Percentiles rank a stretch among this genome's conserved stretches.
Conservation (phyloP, 2,797 vertebrate genomes). For the Gymnothorax javanicus region DNA sequence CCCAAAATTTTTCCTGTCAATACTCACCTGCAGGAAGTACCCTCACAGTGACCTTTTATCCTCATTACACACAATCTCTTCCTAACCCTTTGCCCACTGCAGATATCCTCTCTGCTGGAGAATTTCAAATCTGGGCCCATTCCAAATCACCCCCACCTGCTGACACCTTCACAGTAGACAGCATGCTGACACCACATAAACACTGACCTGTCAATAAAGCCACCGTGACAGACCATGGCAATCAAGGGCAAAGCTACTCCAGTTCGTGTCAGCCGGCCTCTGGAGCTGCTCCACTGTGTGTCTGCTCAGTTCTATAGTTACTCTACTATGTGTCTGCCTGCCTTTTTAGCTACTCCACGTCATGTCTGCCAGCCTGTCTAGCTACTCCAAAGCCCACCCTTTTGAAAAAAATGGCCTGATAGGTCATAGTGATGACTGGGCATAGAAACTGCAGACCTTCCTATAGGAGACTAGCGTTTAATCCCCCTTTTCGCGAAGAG, state of each 20-base stretch:
- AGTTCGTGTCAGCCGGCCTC: not conserved
- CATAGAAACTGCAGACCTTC: no score
- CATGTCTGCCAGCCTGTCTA: no score
- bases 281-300: no score
- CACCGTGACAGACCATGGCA: slow-evolving; percentile 43
- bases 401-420: no score
- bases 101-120: slow-evolving; percentile 53
- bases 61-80: slow-evolving; percentile 22
- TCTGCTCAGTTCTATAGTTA: no score
- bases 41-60: slow-evolving; percentile 75
- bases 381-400: no score
- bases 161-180: slow-evolving; percentile 65
- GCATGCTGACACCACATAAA: slow-evolving; percentile 86
- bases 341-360: no score
- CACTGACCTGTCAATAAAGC: slow-evolving; percentile 88
- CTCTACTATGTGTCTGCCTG: not conserved
- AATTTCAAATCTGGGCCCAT: slow-evolving; percentile 80
- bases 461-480: no score
- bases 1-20: not conserved
- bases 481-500: no score
- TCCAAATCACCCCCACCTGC: slow-evolving; percentile 63
- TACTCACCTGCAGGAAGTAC: slow-evolving; percentile 64
- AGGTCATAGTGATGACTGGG: no score
- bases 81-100: slow-evolving; percentile 37
- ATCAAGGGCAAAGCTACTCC: not conserved